phyloP scores from a whole-genome alignment of 2,888 invertebrate genomes.

The Polietes domitor region DNA sequence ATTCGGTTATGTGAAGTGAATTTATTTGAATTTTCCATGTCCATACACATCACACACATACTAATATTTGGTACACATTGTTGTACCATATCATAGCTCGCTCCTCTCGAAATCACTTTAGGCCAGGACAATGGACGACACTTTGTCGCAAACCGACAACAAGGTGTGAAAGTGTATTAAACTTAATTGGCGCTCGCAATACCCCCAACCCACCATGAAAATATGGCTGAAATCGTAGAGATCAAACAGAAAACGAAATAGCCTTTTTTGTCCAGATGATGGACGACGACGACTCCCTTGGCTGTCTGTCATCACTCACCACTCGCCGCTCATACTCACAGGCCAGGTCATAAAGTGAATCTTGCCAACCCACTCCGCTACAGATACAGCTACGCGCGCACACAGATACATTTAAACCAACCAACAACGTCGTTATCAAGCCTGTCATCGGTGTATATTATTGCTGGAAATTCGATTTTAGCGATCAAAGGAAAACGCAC shows the following conservation, averaged over 20 bases:
- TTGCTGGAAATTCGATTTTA: slow-evolving; percentile 79
- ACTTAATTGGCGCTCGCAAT: slow-evolving; percentile 50
- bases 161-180: slow-evolving; percentile 45
- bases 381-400: not conserved
- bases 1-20: too few relatives aligned
- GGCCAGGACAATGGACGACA: slow-evolving; percentile 6
- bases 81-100: not conserved
- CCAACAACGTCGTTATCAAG: slow-evolving; percentile 48
- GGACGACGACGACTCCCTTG: not conserved
- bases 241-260: slow-evolving; percentile 72
- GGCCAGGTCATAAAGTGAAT: not conserved
- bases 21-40: not conserved
- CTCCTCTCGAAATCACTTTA: not conserved
- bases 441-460: slow-evolving; percentile 72
- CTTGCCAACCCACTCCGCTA: not conserved
- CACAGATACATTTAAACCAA: slow-evolving; percentile 25
- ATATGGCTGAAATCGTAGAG: slow-evolving; percentile 50
- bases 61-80: not conserved
- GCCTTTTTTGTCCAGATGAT: slow-evolving; percentile 49
- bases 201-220: slow-evolving; percentile 28
- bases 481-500: slow-evolving; percentile 80
- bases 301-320: slow-evolving; percentile 8
- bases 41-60: too few relatives aligned
- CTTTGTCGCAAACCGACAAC: slow-evolving; percentile 13
- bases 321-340: not conserved